Evolutionary conservation across 2,888 invertebrate species (phyloP), one percentile per base, ranked within the genome.

Genomic region (Bombylius discolor): DNA sequence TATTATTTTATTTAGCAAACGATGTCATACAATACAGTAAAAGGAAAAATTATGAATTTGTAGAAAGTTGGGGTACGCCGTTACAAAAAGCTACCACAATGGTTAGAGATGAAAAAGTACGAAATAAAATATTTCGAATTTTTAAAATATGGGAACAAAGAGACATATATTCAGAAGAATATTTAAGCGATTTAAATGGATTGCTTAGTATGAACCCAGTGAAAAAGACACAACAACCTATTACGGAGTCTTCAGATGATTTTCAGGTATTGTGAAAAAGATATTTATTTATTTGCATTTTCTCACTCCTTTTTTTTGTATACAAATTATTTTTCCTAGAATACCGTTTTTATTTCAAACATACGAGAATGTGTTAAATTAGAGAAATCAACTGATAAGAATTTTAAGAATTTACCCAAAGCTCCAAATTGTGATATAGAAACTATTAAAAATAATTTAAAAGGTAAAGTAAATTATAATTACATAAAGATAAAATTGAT

Each of bases 21-120:
- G 97, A 97, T 81, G 95, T 97, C 54, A 92, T 97, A 63, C 97
- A 97, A 71, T 95, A 95, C 71, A 92, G 94, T 61, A 95, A 94
- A 70, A 79, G 93, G 64, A 94, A 94, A 72, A 89, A 87, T 59
- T 87, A 87, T 68, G 89, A 92, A 62, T 91, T 89, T 73, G 90
- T 92, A 13, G 91, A 92, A 64, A 89, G 91, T 65, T 97, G 95
- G 89, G 92, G 92, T 46, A 88, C 89, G 46, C 89, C 92, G 57
- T 76, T 97, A 53, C 92, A 91, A 71, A 87, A 93, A 68, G 96
- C 96, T 5, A 90, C 92, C 8, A 87, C 90, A 31, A 80, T 90
- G 79, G 91, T 91, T 67, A 79, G 91, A 64, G 95, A 95, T 74
- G 89, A 91, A 61, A 87, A 88, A 70, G 92, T 96, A 3, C 85